Base-by-base conservation (phyloP, 2,797 vertebrate species). In the Petrocephalus sullivani region DNA sequence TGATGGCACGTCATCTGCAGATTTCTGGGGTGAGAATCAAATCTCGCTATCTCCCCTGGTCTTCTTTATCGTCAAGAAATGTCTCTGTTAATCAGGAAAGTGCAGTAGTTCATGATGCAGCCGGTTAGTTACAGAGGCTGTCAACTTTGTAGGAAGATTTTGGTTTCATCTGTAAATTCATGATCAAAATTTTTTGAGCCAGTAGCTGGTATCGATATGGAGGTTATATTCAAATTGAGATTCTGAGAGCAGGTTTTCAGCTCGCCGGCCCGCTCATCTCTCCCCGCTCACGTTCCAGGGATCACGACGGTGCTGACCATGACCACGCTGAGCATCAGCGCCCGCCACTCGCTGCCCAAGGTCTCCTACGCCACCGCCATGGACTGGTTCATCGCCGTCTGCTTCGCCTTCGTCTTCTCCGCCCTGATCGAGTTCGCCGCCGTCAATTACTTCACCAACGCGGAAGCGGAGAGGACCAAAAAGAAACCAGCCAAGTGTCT, bases 351-450 rank as follows among this genome's bases (percentile, higher is more conserved):
- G 49, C 95, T 99, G 89, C 98, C 98, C 87, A 99, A 99, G 95
- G 98, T 99, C 88, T 99, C 98, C 2, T 99, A 99, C 2, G 98
- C 98, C 89, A 99, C 98, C 0, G 98, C 98, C 75, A 99, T 99
- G 98, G 98, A 99, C 94, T 99, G 98, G 98, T 99, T 99, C 94
- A 99, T 99, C 87, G 98, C 98, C 0, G 98, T 99, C 90, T 99
- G 98, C 93, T 99, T 99, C 89, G 97, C 98, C 91, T 99, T 99
- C 71, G 98, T 99, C 91, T 99, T 99, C 95, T 99, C 98, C 4
- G 98, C 98, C 90, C 97, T 99, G 58, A 99, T 99, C 57, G 98
- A 99, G 93, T 99, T 99, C 88, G 98, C 98, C 41, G 98, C 98
- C 71, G 98, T 99, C 89, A 99, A 99, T 94, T 99, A 99, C 94